These are phyloP conservation scores for Clistopyga incitator DNA, from an alignment of 2,888 invertebrate genomes.

Conservation along the genomic window DNA sequence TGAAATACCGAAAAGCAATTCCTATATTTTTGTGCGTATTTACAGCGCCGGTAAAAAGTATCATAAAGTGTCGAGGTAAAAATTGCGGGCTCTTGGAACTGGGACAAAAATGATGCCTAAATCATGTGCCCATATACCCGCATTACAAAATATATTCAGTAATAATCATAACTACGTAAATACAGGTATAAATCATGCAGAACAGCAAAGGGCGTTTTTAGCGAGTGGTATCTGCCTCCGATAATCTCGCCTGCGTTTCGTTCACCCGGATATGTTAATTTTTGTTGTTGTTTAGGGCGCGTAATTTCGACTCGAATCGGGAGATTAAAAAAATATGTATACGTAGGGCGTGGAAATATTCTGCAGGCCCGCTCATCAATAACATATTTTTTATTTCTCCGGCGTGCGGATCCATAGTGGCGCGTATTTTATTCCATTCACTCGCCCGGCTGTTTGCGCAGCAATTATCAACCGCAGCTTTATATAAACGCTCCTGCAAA, in stretches of 20 bases:
- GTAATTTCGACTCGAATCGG: slow-evolving; percentile 59
- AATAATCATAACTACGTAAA: background rate
- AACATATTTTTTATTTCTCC: slow-evolving; percentile 8
- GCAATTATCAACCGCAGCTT: slow-evolving; percentile 66
- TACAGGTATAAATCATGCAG: slow-evolving; percentile 28
- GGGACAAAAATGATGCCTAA: background rate
- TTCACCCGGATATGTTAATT: slow-evolving; percentile 46
- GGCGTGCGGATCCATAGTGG: background rate
- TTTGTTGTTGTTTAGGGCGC: slow-evolving; percentile 65
- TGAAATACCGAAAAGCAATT: too few species aligned
- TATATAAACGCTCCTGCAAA: slow-evolving; percentile 54
- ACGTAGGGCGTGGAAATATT: slow-evolving; percentile 1
- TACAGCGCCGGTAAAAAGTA: too few species aligned
- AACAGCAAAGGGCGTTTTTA: background rate
- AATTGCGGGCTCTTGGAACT: background rate
- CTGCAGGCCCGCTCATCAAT: slow-evolving; percentile 1
- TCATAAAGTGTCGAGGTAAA: too few species aligned
- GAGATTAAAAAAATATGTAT: slow-evolving; percentile 1
- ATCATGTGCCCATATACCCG: background rate
- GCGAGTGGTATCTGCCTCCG: slow-evolving; percentile 4
- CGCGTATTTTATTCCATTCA: slow-evolving; percentile 35
- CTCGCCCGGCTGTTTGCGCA: slow-evolving; percentile 50
- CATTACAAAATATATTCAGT: background rate
- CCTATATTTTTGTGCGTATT: too few species aligned
- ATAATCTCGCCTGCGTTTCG: slow-evolving; percentile 9